These are phyloP conservation scores for Mya arenaria DNA, from an alignment of 1,140 invertebrate species.

Conservation along the genomic window DNA sequence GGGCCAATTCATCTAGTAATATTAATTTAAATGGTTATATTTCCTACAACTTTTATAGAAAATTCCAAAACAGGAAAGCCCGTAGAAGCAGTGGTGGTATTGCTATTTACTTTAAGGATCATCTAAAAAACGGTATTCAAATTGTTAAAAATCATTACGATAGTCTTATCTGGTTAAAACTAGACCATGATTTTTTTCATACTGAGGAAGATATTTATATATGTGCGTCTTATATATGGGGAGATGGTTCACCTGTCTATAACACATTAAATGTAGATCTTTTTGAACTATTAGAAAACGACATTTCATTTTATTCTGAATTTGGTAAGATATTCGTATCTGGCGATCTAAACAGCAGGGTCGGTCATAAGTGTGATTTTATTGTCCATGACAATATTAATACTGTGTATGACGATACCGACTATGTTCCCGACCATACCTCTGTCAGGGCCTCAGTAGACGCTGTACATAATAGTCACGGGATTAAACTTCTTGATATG, in stretches of 20 bases:
- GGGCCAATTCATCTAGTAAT: background rate
- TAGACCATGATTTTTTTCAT: slow-evolving; percentile 11
- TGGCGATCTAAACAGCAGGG: background rate
- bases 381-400: background rate
- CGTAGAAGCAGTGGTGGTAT: background rate
- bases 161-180: slow-evolving; percentile 16
- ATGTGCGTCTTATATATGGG: slow-evolving; percentile 3
- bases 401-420: background rate
- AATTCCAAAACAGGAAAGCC: slow-evolving; percentile 1
- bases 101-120: slow-evolving; percentile 17
- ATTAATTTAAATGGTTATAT: slow-evolving; percentile 2
- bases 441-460: background rate
- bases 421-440: background rate
- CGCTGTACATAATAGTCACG: slow-evolving; percentile 1
- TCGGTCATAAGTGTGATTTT: background rate
- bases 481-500: slow-evolving; percentile 27
- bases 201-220: slow-evolving; percentile 5
- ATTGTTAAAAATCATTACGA: background rate
- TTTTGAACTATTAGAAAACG: slow-evolving; percentile 4
- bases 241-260: slow-evolving; percentile 16
- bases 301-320: slow-evolving; percentile 1
- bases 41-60: background rate
- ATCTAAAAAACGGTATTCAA: slow-evolving; percentile 6
- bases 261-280: background rate
- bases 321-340: background rate